Conservation (phyloP, 2,888 invertebrate genomes). For the Phrixothrix hirtus region DNA sequence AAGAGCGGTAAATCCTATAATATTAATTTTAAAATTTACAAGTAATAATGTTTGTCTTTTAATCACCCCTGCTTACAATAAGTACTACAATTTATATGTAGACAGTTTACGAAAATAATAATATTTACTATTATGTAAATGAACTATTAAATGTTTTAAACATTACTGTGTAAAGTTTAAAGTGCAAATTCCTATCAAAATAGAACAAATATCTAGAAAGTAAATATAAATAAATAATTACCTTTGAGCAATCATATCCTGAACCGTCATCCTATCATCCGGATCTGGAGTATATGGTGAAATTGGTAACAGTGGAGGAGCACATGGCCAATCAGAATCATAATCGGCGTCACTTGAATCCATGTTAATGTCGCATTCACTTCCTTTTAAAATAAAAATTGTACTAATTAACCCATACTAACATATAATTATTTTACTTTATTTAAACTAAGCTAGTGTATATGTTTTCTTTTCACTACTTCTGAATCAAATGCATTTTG, state of each 20-base stretch:
- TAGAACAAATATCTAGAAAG: too few species aligned
- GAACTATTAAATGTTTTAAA: too few species aligned
- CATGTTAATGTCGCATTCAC: constrained; percentile 56
- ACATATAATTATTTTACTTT: not conserved
- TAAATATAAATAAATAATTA: constrained; percentile 49
- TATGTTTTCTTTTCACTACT: not conserved
- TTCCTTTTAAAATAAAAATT: constrained; percentile 53
- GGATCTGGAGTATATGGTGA: constrained; percentile 59
- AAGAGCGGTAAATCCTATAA: too few species aligned
- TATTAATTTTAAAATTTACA: too few species aligned
- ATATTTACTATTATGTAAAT: too few species aligned
- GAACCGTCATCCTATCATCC: constrained; percentile 68
- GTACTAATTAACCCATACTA: constrained; percentile 2
- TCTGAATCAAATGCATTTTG: not conserved
- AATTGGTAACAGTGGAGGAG: constrained; percentile 54
- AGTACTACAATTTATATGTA: too few species aligned
- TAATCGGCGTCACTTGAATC: constrained; percentile 62
- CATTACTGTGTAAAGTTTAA: too few species aligned
- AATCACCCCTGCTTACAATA: too few species aligned
- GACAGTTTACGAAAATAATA: too few species aligned
- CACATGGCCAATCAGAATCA: constrained; percentile 58
- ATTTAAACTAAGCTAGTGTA: not conserved
- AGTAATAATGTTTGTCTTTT: too few species aligned
- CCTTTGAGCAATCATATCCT: constrained; percentile 79
- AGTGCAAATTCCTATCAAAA: too few species aligned